A percentile compares a stretch with the other conserved stretches of the same genome.
Conservation (phyloP, 2,888 invertebrate genomes). For the Luperina testacea region DNA sequence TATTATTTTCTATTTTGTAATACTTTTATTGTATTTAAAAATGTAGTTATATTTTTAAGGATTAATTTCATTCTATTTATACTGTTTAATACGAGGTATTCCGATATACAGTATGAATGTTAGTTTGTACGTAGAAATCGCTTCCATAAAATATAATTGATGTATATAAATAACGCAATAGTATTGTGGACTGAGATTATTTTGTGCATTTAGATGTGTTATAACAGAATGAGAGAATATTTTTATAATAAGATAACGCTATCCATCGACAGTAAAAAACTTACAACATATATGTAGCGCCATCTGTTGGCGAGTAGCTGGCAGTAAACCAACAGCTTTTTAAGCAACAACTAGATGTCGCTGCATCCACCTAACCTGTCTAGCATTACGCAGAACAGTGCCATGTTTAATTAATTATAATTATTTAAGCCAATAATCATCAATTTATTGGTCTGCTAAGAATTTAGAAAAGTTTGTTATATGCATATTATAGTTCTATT, state of each 20-base stretch:
- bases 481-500: conserved; percentile 57
- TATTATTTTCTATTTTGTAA: conserved; percentile 90
- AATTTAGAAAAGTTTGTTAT: conserved; percentile 49
- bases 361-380: conserved; percentile 56
- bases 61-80: conserved; percentile 82
- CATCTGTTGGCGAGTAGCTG: conserved; percentile 75
- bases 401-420: conserved; percentile 70
- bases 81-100: conserved; percentile 89
- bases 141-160: conserved; percentile 81
- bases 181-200: conserved; percentile 88
- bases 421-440: conserved; percentile 51
- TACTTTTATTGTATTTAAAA: conserved; percentile 88
- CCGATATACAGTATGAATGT: conserved; percentile 85
- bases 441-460: conserved; percentile 52
- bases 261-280: conserved; percentile 56
- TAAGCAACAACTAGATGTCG: conserved; percentile 60
- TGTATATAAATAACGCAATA: conserved; percentile 83
- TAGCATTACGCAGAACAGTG: conserved; percentile 71
- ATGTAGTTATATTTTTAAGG: conserved; percentile 79
- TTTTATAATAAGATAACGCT: conserved; percentile 64
- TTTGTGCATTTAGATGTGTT: conserved; percentile 84
- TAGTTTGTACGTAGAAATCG: conserved; percentile 80
- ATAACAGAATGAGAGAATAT: conserved; percentile 71
- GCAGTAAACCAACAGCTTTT: conserved; percentile 31
- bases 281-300: conserved; percentile 64